phyloP scores from a whole-genome alignment of 2,888 invertebrate species.

The Hirtodrosophila alboralis region DNA sequence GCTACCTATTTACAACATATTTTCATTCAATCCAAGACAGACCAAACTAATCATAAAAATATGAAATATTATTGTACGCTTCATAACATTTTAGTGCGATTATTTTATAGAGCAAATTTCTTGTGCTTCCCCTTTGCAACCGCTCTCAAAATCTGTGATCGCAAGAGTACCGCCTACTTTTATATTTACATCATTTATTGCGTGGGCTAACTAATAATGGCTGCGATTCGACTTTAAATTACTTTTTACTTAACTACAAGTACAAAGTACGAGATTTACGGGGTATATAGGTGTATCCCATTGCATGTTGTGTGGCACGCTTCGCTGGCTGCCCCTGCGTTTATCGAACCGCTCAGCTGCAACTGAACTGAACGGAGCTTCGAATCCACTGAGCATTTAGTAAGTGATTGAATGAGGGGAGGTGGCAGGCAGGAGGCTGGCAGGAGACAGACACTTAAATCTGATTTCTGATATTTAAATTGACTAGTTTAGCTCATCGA shows the following conservation, averaged over 20 bases:
- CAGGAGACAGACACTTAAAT: constrained; percentile 12
- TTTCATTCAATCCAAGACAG: constrained; percentile 4
- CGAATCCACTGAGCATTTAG: constrained; percentile 40
- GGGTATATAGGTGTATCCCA: not conserved
- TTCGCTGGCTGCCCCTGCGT: constrained; percentile 62
- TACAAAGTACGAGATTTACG: not conserved
- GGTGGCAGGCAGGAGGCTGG: constrained; percentile 12
- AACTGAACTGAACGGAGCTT: constrained; percentile 28
- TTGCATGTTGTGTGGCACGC: constrained; percentile 64
- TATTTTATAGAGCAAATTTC: constrained; percentile 30
- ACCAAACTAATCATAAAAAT: constrained; percentile 24
- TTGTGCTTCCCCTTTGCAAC: not conserved
- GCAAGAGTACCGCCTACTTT: constrained; percentile 53
- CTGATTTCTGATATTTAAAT: constrained; percentile 20
- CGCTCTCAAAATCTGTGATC: constrained; percentile 14
- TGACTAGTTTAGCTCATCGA: too few species aligned
- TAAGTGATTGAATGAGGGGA: constrained; percentile 41
- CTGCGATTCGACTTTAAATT: constrained; percentile 52
- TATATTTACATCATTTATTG: constrained; percentile 77
- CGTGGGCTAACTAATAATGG: constrained; percentile 64
- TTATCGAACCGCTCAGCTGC: constrained; percentile 65
- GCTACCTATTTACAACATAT: constrained; percentile 25
- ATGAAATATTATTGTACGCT: constrained; percentile 37
- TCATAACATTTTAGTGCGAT: constrained; percentile 28
- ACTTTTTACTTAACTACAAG: constrained; percentile 44